phyloP scores from a whole-genome alignment of 2,888 invertebrate species.

The Hololepta plana region DNA sequence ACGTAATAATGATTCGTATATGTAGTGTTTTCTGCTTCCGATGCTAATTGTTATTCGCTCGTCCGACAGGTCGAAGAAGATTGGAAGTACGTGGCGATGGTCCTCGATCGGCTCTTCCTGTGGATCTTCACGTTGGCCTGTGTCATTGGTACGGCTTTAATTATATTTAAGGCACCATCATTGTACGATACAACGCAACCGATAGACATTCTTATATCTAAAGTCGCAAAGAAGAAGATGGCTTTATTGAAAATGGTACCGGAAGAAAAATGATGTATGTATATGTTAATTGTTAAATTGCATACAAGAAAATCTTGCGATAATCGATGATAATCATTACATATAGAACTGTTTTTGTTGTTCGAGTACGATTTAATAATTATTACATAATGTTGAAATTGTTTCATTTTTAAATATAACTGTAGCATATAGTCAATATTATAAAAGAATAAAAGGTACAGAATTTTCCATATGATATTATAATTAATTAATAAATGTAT shows the following conservation, averaged over 20 bases:
- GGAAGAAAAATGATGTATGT: conserved; percentile 21
- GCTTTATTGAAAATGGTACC: conserved; percentile 77
- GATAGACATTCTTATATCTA: conserved; percentile 78
- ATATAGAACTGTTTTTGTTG: no score
- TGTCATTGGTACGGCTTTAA: conserved; percentile 72
- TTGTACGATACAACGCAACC: conserved; percentile 81
- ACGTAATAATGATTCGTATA: no score
- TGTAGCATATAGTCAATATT: no score
- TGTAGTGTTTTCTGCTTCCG: no score
- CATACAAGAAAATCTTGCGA: conserved; percentile 12
- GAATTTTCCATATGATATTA: no score
- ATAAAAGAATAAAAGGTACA: no score
- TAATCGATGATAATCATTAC: conserved; percentile 25
- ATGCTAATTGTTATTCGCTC: conserved; percentile 7
- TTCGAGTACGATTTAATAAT: no score
- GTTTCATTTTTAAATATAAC: no score
- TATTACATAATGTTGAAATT: no score
- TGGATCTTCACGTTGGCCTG: conserved; percentile 92
- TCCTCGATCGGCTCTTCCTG: conserved; percentile 87
- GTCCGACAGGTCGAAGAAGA: conserved; percentile 74
- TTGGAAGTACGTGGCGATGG: conserved; percentile 97
- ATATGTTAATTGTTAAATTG: conserved; percentile 9
- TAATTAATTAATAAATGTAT: no score
- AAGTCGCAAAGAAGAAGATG: conserved; percentile 80
- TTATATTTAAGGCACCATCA: conserved; percentile 80